Evolutionary conservation across 1,140 invertebrate genomes (phyloP).

Genomic region (Ceratitis capitata): DNA sequence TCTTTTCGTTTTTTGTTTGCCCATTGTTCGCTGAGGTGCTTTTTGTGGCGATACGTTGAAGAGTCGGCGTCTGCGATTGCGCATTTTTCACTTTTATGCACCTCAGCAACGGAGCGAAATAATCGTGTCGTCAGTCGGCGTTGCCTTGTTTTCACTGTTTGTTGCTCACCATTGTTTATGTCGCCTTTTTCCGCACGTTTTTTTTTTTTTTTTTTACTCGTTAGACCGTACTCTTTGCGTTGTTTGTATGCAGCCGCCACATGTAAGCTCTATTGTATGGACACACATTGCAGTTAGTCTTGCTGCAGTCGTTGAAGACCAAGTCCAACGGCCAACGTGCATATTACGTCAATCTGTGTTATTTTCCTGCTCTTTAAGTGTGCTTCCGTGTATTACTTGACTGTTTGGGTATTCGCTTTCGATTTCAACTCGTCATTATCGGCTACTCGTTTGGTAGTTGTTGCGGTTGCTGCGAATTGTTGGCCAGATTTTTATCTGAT

Average conservation of each 20-base stretch:
- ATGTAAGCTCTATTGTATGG: too few species aligned
- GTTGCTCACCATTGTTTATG: slow-evolving; percentile 16
- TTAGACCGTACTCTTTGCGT: not conserved
- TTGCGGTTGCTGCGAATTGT: not conserved
- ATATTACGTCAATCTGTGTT: not conserved
- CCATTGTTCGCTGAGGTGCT: not conserved
- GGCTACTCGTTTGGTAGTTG: not conserved
- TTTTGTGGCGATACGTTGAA: not conserved
- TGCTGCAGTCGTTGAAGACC: too few species aligned
- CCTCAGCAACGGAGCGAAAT: not conserved
- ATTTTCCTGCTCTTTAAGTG: not conserved
- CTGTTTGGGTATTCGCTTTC: not conserved
- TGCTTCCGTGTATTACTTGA: not conserved
- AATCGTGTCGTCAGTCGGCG: not conserved
- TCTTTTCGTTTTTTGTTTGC: not conserved
- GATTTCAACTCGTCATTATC: not conserved
- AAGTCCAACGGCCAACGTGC: slow-evolving; percentile 31
- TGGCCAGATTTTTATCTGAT: slow-evolving; percentile 1
- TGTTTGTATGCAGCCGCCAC: not conserved
- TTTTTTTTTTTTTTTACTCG: not conserved
- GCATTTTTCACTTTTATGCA: slow-evolving; percentile 20
- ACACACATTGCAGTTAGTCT: not conserved
- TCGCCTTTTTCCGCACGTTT: not conserved
- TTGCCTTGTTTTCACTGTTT: not conserved
- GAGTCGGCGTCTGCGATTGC: slow-evolving; percentile 28